Base-by-base conservation (phyloP, 2,797 vertebrate species). In the Neosalanx taihuensis region DNA sequence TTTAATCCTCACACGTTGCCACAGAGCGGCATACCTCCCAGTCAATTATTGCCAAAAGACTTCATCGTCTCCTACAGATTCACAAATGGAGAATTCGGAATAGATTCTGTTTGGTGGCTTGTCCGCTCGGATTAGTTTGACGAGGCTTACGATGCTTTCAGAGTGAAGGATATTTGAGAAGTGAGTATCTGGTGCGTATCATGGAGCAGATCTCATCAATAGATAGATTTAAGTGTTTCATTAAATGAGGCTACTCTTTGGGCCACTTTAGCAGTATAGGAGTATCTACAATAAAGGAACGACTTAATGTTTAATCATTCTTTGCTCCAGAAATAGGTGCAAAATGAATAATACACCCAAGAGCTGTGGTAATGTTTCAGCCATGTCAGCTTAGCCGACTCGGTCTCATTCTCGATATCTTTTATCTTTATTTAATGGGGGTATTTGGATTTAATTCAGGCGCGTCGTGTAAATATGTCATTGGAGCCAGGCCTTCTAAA, bases 1-100 rank as follows among this genome's bases (percentile, higher is more conserved):
- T 84, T 66, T 89, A 94, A 93, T 95, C 89, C 92, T 81, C 85
- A 81, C 84, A 79, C 90, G 92, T 86, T 92, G 94, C 93, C 90
- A 86, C 89, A 90, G 86, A 92, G 31, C 4, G 79, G 83, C 77
- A 79, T 86, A 90, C 81, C 83, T 89, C 89, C 86, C 78, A 83
- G 84, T 87, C 93, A 93, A 93, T 94, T 94, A 93, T 89, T 89
- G 81, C 89, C 89, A 84, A 89, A 89, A 89, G 86, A 92, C 85
- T 90, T 90, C 86, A 86, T 87, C 88, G 84, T 76, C 86, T 86
- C 83, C 75, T 76, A 83, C 82, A 18, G 59, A 76, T 87, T 87
- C 91, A 87, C 83, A 91, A 90, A 87, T 83, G 81, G 86, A 77
- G 81, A 85, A 86, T 89, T 89, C 76, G 82, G 89, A 86, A 83